Evolutionary conservation across 2,797 vertebrate species (phyloP), one percentile per base, ranked within the genome.

Genomic region (Taenioides sp.): DNA sequence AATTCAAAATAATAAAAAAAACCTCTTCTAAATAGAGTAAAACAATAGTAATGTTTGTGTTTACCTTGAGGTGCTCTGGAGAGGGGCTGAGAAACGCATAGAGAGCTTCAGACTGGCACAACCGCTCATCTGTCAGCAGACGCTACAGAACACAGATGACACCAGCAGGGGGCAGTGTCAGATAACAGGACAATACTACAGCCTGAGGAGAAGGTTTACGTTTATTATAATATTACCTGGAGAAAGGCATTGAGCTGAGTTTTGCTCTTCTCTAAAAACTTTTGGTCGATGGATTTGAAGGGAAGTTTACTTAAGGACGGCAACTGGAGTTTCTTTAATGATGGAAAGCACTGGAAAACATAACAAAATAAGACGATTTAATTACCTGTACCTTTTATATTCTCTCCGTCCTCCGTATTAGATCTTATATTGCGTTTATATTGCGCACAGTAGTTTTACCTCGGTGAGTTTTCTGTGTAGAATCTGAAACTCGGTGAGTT

Each of bases 241-340:
- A 99, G 92, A 87, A 99, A 98, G 74, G 93, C 95, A 92, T 98
- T 98, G 84, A 99, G 95, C 83, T 99, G 98, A 60, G 94, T 97
- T 93, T 96, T 99, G 80, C 97, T 98, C 89, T 99, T 99, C 76
- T 98, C 97, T 82, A 99, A 91, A 83, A 99, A 99, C 84, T 98
- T 99, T 85, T 98, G 97, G 92, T 99, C 98, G 74, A 99, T 78
- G 69, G 98, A 98, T 93, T 98, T 99, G 94, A 99, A 99, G 78
- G 98, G 98, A 83, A 99, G 95, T 89, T 99, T 99, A 86, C 98
- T 99, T 80, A 99, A 93, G 3, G 98, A 98, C 72, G 98, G 98
- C 87, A 99, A 90, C 93, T 98, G 98, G 81, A 97, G 93, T 91
- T 99, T 99, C 93, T 99, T 99, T 91, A 99, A 86, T 17, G 94